Evolutionary conservation across 1,140 invertebrate species (phyloP).

Genomic region (Bombus waltoni): DNA sequence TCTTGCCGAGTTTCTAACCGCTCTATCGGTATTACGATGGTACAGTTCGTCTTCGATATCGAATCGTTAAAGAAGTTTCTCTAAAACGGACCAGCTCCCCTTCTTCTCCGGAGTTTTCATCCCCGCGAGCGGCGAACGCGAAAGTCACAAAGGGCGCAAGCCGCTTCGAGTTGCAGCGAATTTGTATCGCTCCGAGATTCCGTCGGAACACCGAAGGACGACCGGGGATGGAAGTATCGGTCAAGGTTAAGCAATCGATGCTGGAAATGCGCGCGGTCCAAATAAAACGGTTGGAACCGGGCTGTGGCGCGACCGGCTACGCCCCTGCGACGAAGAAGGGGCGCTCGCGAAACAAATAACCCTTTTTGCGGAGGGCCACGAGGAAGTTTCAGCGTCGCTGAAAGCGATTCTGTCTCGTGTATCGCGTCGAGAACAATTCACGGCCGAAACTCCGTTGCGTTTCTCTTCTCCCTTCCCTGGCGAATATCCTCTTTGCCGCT

Average conservation of each 20-base stretch:
- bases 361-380: background rate
- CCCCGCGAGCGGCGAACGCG: background rate
- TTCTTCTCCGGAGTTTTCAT: fast-evolving
- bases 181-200: background rate
- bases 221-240: conserved; percentile 32
- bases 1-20: background rate
- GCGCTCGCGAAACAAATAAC: background rate
- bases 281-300: conserved; percentile 12
- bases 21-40: no score
- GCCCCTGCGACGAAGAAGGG: background rate
- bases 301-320: background rate
- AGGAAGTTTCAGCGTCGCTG: background rate
- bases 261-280: conserved; percentile 19
- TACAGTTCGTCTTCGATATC: background rate
- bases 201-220: background rate
- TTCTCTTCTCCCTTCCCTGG: no score
- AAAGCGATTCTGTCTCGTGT: background rate
- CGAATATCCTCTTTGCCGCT: background rate
- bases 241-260: conserved; percentile 61
- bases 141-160: background rate
- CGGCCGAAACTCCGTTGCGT: background rate
- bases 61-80: background rate
- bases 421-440: background rate
- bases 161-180: background rate
- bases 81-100: background rate